Evolutionary conservation across 2,797 vertebrate genomes (phyloP).

Genomic region (Triplophysa bombifrons): DNA sequence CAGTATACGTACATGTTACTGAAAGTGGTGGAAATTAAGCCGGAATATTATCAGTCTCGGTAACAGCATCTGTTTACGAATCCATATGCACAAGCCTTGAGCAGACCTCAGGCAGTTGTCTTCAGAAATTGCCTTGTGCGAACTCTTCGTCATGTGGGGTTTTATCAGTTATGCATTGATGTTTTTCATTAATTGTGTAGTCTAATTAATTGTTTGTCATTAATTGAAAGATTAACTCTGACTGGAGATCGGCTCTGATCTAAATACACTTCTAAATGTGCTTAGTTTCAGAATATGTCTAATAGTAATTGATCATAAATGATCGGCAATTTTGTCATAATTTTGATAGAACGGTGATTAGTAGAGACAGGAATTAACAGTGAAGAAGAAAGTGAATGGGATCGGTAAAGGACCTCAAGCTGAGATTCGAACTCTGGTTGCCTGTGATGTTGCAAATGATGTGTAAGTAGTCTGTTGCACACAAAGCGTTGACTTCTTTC

Average conservation of each 20-base stretch:
- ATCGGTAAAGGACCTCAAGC: neutral
- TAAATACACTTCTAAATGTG: neutral
- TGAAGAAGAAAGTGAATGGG: neutral
- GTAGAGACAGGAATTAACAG: neutral
- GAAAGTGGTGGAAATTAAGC: neutral
- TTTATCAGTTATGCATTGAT: conserved; percentile 1
- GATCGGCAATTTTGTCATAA: neutral
- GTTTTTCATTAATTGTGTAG: conserved; percentile 21
- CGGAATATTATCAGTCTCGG: conserved; percentile 4
- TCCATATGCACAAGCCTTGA: conserved; percentile 18
- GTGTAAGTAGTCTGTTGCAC: neutral
- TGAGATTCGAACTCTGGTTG: neutral
- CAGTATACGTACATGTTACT: neutral
- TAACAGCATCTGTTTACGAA: conserved; percentile 23
- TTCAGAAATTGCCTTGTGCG: neutral
- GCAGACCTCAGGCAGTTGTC: conserved; percentile 36
- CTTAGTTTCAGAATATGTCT: neutral
- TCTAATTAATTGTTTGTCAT: neutral
- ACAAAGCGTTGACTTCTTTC: neutral
- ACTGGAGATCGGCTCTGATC: neutral
- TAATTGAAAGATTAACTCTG: neutral
- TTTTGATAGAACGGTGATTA: neutral
- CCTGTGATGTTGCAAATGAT: neutral
- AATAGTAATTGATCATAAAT: neutral
- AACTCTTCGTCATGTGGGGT: neutral